Conservation (phyloP, 2,113 vertebrate genomes). For the Puntigrus tetrazona region DNA sequence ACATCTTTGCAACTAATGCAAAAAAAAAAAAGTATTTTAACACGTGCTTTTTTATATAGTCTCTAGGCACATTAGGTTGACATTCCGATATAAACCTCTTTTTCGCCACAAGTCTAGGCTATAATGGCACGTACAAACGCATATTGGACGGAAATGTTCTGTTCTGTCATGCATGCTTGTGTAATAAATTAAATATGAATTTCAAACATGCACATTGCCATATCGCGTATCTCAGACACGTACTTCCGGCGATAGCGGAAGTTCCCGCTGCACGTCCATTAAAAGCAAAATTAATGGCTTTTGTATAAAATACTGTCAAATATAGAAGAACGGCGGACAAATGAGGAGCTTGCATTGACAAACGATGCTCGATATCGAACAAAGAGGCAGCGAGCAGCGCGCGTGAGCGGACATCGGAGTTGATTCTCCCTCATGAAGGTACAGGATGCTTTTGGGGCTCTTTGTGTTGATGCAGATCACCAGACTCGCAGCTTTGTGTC, state of each 20-base stretch:
- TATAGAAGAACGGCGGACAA: not conserved
- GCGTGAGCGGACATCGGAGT: conserved; percentile 23
- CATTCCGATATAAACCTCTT: not conserved
- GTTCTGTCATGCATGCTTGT: not conserved
- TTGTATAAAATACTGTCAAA: conserved; percentile 32
- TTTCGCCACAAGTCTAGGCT: not conserved
- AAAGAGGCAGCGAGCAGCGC: not conserved
- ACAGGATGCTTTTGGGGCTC: conserved; percentile 20
- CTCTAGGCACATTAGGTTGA: not conserved
- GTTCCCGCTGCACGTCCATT: conserved; percentile 20
- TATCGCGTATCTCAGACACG: conserved; percentile 23
- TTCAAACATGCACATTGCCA: not conserved
- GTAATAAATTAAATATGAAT: not conserved
- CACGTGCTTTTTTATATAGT: not conserved
- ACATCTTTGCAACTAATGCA: not conserved
- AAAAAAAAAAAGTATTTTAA: not conserved
- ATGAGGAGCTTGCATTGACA: not conserved
- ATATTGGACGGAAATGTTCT: not conserved
- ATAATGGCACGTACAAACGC: not conserved
- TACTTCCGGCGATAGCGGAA: conserved; percentile 34
- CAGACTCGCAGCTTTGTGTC: not conserved
- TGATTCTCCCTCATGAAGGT: conserved; percentile 49
- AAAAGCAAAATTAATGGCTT: conserved; percentile 40
- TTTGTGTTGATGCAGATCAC: conserved; percentile 41
- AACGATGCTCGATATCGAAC: not conserved